These are phyloP conservation scores for Crenichthys baileyi DNA, from an alignment of 2,797 vertebrate genomes.

Conservation along the genomic window DNA sequence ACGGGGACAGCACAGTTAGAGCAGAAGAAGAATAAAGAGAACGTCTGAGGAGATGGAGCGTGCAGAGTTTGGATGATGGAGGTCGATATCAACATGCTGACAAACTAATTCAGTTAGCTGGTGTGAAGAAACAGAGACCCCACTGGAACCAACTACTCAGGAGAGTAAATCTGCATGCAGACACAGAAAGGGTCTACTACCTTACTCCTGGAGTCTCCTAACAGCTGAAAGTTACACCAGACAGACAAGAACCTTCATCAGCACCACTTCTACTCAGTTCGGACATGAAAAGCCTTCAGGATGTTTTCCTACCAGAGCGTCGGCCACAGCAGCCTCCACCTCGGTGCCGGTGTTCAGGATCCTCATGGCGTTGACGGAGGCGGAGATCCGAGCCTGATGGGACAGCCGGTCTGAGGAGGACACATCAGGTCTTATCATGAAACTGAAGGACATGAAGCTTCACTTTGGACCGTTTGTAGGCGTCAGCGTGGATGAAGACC, in stretches of 20 bases:
- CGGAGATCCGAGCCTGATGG: slow-evolving; percentile 92
- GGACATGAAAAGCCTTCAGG: no score
- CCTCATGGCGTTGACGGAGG: slow-evolving; percentile 94
- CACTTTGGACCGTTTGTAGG: no score
- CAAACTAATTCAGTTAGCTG: not conserved
- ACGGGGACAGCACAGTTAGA: not conserved
- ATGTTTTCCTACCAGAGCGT: slow-evolving; percentile 89
- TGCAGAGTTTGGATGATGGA: not conserved
- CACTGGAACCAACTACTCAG: not conserved
- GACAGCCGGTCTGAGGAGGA: slow-evolving; percentile 89
- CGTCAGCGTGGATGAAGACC: no score
- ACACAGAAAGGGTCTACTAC: slow-evolving; percentile 71
- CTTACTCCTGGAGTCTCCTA: slow-evolving; percentile 97
- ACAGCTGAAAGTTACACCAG: slow-evolving; percentile 84
- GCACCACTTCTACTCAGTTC: not conserved
- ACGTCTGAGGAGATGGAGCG: slow-evolving; percentile 81
- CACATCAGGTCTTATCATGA: not conserved
- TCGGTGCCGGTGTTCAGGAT: slow-evolving; percentile 96
- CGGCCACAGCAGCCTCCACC: slow-evolving; percentile 96
- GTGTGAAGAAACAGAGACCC: not conserved
- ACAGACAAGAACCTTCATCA: slow-evolving; percentile 59
- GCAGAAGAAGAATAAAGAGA: not conserved
- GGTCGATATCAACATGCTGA: not conserved
- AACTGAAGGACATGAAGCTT: no score
- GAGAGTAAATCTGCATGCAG: slow-evolving; percentile 42